phyloP scores from a whole-genome alignment of 2,113 vertebrate species.

The Aleadryas rufinucha region DNA sequence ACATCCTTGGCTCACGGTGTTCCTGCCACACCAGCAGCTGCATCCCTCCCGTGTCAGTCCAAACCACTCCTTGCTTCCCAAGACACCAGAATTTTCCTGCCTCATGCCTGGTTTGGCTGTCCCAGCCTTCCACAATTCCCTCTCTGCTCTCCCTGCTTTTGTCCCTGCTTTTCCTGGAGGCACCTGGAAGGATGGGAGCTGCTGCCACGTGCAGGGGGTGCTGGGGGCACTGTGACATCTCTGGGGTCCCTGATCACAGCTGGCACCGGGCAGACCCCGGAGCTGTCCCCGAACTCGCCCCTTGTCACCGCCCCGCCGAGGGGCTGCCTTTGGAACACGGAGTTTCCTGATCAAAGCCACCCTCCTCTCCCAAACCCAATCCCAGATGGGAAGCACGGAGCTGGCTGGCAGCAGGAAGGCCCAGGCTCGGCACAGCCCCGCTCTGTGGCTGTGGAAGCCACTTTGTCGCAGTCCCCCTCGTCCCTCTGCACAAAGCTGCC shows the following conservation, averaged over 20 bases:
- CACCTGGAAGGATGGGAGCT: neutral
- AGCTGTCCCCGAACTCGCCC: neutral
- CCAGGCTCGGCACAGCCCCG: neutral
- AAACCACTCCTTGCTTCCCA: neutral
- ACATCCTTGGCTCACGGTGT: neutral
- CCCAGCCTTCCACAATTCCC: neutral
- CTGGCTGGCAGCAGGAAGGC: neutral
- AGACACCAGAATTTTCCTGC: neutral
- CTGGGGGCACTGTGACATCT: neutral
- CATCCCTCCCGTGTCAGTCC: neutral
- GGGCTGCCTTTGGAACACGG: neutral
- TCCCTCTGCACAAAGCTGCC: neutral
- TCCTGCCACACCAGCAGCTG: neutral
- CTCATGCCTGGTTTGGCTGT: neutral
- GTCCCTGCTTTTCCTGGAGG: neutral
- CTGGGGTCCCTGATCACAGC: neutral
- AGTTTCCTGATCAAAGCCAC: neutral
- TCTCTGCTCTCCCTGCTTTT: neutral
- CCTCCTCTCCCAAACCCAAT: neutral
- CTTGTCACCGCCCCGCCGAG: neutral
- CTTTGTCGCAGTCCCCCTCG: neutral
- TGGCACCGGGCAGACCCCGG: rapidly evolving
- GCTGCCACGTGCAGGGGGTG: neutral
- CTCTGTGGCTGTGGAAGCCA: neutral
- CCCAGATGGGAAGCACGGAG: neutral